Conservation (phyloP, 1,140 invertebrate genomes). For the Lethrus apterus region DNA sequence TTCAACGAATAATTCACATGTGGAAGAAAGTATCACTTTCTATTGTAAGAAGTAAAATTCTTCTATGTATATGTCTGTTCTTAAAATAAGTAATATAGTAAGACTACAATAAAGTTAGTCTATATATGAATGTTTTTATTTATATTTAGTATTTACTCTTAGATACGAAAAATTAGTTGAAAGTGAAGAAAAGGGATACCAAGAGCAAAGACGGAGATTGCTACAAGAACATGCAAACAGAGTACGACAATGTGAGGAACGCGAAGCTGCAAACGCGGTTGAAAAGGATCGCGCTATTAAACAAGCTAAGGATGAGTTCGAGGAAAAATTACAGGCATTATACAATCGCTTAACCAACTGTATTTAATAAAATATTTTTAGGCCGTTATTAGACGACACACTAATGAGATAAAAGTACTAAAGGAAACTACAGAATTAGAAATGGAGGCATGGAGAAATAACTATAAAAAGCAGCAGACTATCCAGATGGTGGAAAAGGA, state of each 20-base stretch:
- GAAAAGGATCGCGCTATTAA: slow-evolving; percentile 43
- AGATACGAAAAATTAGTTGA: slow-evolving; percentile 50
- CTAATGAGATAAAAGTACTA: slow-evolving; percentile 48
- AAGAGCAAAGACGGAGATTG: slow-evolving; percentile 47
- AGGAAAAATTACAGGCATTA: slow-evolving; percentile 39
- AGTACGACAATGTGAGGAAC: slow-evolving; percentile 45
- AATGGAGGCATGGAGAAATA: slow-evolving; percentile 47
- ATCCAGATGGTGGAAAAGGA: slow-evolving; percentile 50
- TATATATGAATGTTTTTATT: too few species aligned
- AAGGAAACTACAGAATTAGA: slow-evolving; percentile 49
- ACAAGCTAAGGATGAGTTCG: slow-evolving; percentile 42
- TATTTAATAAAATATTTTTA: too few species aligned
- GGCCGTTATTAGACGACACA: slow-evolving; percentile 35
- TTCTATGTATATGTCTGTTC: too few species aligned
- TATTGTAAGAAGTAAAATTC: too few species aligned
- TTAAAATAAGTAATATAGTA: too few species aligned
- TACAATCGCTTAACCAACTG: not conserved
- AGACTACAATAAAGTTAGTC: too few species aligned
- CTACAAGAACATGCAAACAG: slow-evolving; percentile 42
- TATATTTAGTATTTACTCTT: not conserved
- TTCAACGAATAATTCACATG: too few species aligned
- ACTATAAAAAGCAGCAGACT: slow-evolving; percentile 51
- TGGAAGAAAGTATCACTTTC: too few species aligned
- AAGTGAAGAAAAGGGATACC: slow-evolving; percentile 46
- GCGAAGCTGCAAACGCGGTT: slow-evolving; percentile 34